A percentile compares a stretch with the other conserved stretches of the same genome.
Evolutionary conservation across 2,888 invertebrate species (phyloP).

Genomic region (Xylota segnis): DNA sequence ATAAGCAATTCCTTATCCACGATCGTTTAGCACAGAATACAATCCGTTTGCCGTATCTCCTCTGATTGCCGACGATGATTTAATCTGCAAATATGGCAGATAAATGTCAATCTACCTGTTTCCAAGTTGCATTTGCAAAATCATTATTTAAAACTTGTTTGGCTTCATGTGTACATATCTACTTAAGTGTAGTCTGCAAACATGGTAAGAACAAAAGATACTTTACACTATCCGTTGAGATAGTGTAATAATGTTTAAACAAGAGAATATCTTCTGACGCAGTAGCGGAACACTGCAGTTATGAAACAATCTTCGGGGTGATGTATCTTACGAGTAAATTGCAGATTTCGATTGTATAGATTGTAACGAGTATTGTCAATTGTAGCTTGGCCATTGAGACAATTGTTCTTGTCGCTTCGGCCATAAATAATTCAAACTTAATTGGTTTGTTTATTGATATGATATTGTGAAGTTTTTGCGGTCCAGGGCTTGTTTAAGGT

Average conservation of each 20-base stretch:
- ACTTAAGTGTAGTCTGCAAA: background rate
- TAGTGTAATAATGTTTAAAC: conserved; percentile 17
- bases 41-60: background rate
- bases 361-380: conserved; percentile 14
- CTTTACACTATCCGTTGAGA: background rate
- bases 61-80: background rate
- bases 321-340: conserved; percentile 1
- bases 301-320: background rate
- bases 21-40: background rate
- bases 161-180: background rate
- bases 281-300: background rate
- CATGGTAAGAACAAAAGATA: background rate
- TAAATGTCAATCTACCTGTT: conserved; percentile 22
- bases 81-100: conserved; percentile 18
- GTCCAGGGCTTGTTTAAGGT: conserved; percentile 18
- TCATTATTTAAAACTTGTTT: background rate
- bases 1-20: background rate
- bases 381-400: conserved; percentile 25
- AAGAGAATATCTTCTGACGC: background rate
- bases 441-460: conserved; percentile 67
- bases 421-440: conserved; percentile 51
- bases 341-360: conserved; percentile 18
- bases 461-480: conserved; percentile 47
- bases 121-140: background rate
- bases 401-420: conserved; percentile 26